Evolutionary conservation across 2,113 vertebrate species (phyloP).

Genomic region (Ranitomeya variabilis): DNA sequence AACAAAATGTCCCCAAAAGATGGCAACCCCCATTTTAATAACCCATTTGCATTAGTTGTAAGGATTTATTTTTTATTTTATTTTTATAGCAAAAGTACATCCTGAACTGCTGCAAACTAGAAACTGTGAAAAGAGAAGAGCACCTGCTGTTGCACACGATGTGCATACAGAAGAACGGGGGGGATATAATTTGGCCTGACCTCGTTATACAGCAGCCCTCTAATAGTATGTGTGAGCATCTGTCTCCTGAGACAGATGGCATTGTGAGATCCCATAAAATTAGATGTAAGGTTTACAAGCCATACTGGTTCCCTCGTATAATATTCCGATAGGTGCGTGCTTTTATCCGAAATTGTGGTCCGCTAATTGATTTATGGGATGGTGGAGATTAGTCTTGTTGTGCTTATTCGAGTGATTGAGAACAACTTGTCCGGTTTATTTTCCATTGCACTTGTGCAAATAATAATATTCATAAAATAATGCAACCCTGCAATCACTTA

Average conservation of each 20-base stretch:
- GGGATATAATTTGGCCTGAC: conserved; percentile 37
- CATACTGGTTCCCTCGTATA: conserved; percentile 40
- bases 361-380: conserved; percentile 41
- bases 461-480: conserved; percentile 50
- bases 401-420: conserved; percentile 52
- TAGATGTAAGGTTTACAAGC: conserved; percentile 36
- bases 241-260: conserved; percentile 53
- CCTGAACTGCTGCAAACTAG: conserved; percentile 14
- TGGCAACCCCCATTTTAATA: neutral
- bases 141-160: conserved; percentile 27
- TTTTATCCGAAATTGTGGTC: conserved; percentile 21
- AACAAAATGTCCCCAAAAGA: too few relatives aligned
- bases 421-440: conserved; percentile 25
- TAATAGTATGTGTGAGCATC: conserved; percentile 41
- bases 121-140: conserved; percentile 10
- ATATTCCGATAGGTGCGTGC: conserved; percentile 43
- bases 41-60: neutral
- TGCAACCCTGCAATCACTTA: conserved; percentile 40
- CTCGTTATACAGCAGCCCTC: conserved; percentile 53
- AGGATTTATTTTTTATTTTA: neutral
- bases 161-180: conserved; percentile 21
- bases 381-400: conserved; percentile 37
- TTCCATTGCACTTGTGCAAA: conserved; percentile 40
- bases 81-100: conserved; percentile 14
- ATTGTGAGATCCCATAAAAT: conserved; percentile 51